These are phyloP conservation scores for Chanos chanos DNA, from an alignment of 2,797 vertebrate genomes.

Conservation along the genomic window DNA sequence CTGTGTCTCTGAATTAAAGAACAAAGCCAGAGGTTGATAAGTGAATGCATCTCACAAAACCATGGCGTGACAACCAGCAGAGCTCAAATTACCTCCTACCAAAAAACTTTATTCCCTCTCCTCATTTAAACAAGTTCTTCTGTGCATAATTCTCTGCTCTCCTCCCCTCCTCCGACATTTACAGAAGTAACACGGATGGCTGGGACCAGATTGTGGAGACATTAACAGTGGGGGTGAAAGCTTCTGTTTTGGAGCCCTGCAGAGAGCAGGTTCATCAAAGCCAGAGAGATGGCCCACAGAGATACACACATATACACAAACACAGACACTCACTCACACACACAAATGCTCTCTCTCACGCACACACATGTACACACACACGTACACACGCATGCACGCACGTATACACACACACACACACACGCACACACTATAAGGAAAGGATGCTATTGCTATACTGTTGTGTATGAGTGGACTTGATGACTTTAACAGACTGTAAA, in stretches of 20 bases:
- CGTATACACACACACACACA: slow-evolving; percentile 12
- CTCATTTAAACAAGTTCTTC: slow-evolving; percentile 37
- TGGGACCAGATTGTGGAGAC: slow-evolving; percentile 48
- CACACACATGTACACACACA: background rate
- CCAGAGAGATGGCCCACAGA: background rate
- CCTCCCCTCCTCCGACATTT: slow-evolving; percentile 17
- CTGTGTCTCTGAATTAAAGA: background rate
- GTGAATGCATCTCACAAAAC: slow-evolving; percentile 13
- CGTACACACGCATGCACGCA: background rate
- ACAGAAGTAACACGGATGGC: slow-evolving; percentile 42
- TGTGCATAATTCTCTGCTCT: slow-evolving; percentile 27
- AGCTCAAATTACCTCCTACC: slow-evolving; percentile 34
- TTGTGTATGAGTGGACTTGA: background rate
- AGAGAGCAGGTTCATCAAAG: slow-evolving; percentile 32
- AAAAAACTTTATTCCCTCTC: slow-evolving; percentile 24
- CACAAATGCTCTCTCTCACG: background rate
- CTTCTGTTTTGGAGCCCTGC: slow-evolving; percentile 25
- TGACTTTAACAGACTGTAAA: slow-evolving; percentile 36
- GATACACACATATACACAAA: background rate
- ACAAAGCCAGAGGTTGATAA: slow-evolving; percentile 4
- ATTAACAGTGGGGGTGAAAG: slow-evolving; percentile 34
- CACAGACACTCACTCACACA: background rate
- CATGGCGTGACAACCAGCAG: slow-evolving; percentile 18
- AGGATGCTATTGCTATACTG: background rate
- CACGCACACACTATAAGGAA: slow-evolving; percentile 17